Base-by-base conservation (phyloP, 2,888 invertebrate species). In the Stramonita haemastoma region DNA sequence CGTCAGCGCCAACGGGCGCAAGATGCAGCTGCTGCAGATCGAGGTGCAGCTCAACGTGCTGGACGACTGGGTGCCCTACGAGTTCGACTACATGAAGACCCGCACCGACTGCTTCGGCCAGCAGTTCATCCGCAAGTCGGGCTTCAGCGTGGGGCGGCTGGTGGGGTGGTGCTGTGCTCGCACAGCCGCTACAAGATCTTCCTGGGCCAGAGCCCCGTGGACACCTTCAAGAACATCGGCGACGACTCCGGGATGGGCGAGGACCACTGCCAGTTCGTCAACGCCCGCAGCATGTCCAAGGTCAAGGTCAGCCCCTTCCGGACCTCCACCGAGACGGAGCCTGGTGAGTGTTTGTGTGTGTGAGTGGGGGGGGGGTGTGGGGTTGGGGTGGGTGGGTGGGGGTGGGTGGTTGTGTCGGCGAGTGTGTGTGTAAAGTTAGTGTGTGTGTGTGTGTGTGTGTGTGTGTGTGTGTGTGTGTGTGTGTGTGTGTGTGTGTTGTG, bases 231-330 rank as follows among this genome's bases (percentile, higher is more conserved):
- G 73, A 94, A 94, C 89, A 92, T 95, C 87, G 95, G 94, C 6
- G 95, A 95, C 90, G 91, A 89, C 0, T 87, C 83, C 2, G 93
- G 93, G 0, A 89, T 92, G 89, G 95, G 95, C 13, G 93, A 95
- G 84, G 95, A 95, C 90, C 95, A 95, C 89, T 95, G 95, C 92
- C 94, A 95, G 87, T 95, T 94, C 92, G 94, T 95, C 22, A 94
- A 94, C 56, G 93, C 91, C 32, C 84, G 46, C 0, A 36, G 79
- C 46, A 87, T 89, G 34, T 77, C 89, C 6, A 88, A 83, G 29
- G 89, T 92, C 36, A 91, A 57, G 66, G 90, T 93, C 26, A 91
- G 91, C 88, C 88, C 90, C 0, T 90, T 87, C 81, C 77, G 79
- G n/a, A 57, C 88, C 29, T 87, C 89, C n/a, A 89, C 85, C 32